Base-by-base conservation (phyloP, 2,113 vertebrate species). In the Pionites leucogaster region DNA sequence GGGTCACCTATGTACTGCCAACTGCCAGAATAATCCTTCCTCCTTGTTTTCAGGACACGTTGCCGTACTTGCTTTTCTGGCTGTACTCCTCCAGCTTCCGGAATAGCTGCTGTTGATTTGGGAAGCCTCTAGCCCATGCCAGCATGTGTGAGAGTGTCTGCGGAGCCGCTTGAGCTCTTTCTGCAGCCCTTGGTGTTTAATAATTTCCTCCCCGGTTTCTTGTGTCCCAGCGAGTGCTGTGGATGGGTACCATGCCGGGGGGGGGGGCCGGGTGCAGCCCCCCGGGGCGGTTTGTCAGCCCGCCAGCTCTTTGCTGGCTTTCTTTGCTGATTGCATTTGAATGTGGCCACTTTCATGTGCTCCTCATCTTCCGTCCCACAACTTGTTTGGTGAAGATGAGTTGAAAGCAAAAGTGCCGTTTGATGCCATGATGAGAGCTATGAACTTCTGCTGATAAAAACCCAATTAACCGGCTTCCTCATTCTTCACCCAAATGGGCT, bases 261-360 rank as follows among this genome's bases (percentile, higher is more conserved):
- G 28, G n/a, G 53, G 28, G 23, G 31, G 7, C 8, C 2, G 9
- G 72, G 86, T 1, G 19, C 62, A 85, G 49, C 86, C 37, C 77
- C 77, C 44, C 14, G 1, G 70, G 72, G 91, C 7, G 1, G 23
- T 91, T 89, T 97, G 95, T 96, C 86, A 78, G 13, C 74, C 50
- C 0, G 65, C 86, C 92, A 93, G 86, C 72, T 82, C 93, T 86
- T 92, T 25, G 62, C 69, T 68, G 80, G 27, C 28, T 93, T 88
- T 59, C 91, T 67, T 33, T 82, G 76, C 95, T 79, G 86, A 65
- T 80, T 67, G 53, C 77, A 74, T 96, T 94, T 96, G 59, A 92
- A 94, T 96, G 95, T 82, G 93, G 88, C 93, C 65, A 20, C 91
- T 97, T 96, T 96, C 83, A 96, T 93, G 91, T 96, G 78, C 92